Evolutionary conservation across 2,888 invertebrate genomes (phyloP).

Genomic region (Lithophane semibrunnea): DNA sequence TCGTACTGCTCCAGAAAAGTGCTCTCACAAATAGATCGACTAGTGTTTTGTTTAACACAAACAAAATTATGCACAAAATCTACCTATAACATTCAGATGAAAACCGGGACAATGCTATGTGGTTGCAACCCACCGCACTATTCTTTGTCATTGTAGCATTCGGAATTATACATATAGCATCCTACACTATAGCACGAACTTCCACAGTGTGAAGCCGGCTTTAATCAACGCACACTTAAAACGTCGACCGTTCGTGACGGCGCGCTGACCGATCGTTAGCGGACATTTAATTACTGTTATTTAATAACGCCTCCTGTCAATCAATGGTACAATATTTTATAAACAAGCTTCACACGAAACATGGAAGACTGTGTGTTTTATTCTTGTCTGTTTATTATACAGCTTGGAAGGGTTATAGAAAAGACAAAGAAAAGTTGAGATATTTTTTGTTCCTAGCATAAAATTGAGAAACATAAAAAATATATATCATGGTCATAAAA

Average conservation of each 20-base stretch:
- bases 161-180: neutral
- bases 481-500: neutral
- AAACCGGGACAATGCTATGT: neutral
- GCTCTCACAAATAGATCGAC: neutral
- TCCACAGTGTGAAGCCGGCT: slow-evolving; percentile 18
- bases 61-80: neutral
- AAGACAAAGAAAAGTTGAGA: neutral
- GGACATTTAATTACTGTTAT: slow-evolving; percentile 85
- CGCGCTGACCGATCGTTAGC: slow-evolving; percentile 81
- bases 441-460: neutral
- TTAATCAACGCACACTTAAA: slow-evolving; percentile 76
- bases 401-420: neutral
- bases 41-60: neutral
- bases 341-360: slow-evolving; percentile 68
- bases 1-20: neutral
- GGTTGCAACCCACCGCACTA: neutral
- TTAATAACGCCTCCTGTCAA: slow-evolving; percentile 84
- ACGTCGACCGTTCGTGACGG: slow-evolving; percentile 75
- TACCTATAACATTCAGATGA: neutral
- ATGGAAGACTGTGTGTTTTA: slow-evolving; percentile 29
- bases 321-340: slow-evolving; percentile 76
- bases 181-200: neutral
- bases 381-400: slow-evolving; percentile 25
- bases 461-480: neutral
- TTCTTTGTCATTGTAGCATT: no score